Percentiles rank a stretch among this genome's conserved stretches.
Conservation (phyloP, 2,797 vertebrate genomes). For the Furcifer pardalis region DNA sequence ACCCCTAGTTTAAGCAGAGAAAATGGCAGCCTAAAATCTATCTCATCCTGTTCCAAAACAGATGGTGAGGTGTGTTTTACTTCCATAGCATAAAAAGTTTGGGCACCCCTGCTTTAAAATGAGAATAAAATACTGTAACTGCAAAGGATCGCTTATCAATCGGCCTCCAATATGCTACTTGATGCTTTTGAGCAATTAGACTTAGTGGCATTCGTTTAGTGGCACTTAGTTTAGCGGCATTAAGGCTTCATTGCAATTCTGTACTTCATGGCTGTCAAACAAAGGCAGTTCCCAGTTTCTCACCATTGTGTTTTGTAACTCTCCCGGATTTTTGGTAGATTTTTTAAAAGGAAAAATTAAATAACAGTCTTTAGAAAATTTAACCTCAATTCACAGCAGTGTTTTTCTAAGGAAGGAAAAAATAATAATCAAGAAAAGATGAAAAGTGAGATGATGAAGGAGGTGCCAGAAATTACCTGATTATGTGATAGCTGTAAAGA, state of each 20-base stretch:
- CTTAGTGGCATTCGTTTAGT: no score
- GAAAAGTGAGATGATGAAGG: conserved; percentile 66
- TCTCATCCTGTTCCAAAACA: no score
- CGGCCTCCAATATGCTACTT: neutral
- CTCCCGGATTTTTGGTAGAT: neutral
- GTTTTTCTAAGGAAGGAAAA: conserved; percentile 67
- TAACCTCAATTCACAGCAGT: conserved; percentile 57
- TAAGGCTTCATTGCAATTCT: neutral
- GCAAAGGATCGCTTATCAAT: no score
- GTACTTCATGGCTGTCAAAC: neutral
- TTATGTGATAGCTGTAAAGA: conserved; percentile 99
- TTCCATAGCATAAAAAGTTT: no score
- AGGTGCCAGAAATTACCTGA: conserved; percentile 94
- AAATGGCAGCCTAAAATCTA: no score
- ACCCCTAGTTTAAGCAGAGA: no score
- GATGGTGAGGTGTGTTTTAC: no score
- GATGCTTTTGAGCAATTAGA: neutral
- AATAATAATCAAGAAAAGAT: conserved; percentile 49
- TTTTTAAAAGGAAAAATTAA: neutral
- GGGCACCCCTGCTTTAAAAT: no score
- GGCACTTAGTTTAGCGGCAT: no score
- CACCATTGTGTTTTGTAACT: neutral
- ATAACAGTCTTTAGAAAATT: conserved; percentile 6
- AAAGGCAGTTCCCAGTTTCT: neutral
- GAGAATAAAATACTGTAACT: neutral